Evolutionary conservation across 2,113 vertebrate genomes (phyloP).

Genomic region (Ophiodon elongatus): DNA sequence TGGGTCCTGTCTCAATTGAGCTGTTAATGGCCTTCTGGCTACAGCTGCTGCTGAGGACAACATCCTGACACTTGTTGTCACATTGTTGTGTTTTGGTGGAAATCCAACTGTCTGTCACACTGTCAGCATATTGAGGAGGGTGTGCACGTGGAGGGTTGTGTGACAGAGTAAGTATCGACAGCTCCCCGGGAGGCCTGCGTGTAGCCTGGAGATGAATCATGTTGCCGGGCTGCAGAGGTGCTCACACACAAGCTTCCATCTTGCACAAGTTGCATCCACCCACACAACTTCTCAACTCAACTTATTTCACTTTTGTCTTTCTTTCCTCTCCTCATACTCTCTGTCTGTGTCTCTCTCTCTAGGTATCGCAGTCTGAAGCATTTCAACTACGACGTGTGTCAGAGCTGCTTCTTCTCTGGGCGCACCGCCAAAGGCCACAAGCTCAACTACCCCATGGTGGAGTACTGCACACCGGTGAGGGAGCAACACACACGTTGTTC

Average conservation of each 20-base stretch:
- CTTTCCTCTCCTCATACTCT: not conserved
- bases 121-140: slow-evolving; percentile 24
- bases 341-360: slow-evolving; percentile 18
- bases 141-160: not conserved
- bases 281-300: slow-evolving; percentile 3
- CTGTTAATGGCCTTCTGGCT: slow-evolving; percentile 58
- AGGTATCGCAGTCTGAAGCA: slow-evolving; percentile 98
- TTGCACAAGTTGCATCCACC: slow-evolving; percentile 19
- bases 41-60: slow-evolving; percentile 50
- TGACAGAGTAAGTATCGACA: slow-evolving; percentile 27
- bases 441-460: slow-evolving; percentile 98
- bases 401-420: slow-evolving; percentile 98
- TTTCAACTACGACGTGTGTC: slow-evolving; percentile 99
- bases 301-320: slow-evolving; percentile 22
- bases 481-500: slow-evolving; percentile 22
- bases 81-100: slow-evolving; percentile 50
- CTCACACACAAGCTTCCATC: not conserved
- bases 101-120: slow-evolving; percentile 55
- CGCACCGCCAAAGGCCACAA: slow-evolving; percentile 98
- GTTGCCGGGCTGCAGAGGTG: not conserved
- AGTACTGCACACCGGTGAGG: slow-evolving; percentile 98
- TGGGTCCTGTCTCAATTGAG: slow-evolving; percentile 72
- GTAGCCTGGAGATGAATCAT: slow-evolving; percentile 10
- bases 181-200: slow-evolving; percentile 10
- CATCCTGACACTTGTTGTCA: slow-evolving; percentile 46